phyloP scores from a whole-genome alignment of 2,113 vertebrate species.

The Macrotis lagotis region DNA sequence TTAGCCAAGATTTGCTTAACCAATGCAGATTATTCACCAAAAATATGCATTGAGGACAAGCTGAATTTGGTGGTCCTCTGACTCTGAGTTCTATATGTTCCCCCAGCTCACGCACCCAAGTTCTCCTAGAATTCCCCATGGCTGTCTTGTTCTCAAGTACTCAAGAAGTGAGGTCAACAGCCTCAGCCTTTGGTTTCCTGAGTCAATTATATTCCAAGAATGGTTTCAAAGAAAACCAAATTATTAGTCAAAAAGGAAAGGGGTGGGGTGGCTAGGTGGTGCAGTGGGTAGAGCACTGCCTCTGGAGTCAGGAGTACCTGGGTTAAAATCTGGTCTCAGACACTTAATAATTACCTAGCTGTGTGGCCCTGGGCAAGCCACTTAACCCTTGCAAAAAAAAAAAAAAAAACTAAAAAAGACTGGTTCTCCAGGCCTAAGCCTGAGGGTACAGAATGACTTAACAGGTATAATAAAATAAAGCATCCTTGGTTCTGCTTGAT shows the following conservation, averaged over 20 bases:
- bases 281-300: too few relatives aligned
- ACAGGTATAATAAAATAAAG: not conserved
- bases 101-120: not conserved
- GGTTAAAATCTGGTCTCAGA: too few relatives aligned
- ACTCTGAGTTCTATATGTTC: not conserved
- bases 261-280: too few relatives aligned
- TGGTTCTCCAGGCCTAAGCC: not conserved
- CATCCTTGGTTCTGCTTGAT: not conserved
- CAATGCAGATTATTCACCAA: not conserved
- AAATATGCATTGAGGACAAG: not conserved
- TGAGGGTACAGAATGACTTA: not conserved
- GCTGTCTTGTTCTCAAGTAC: not conserved
- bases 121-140: not conserved
- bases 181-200: not conserved
- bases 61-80: not conserved
- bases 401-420: too few relatives aligned
- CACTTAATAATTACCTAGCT: too few relatives aligned
- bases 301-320: too few relatives aligned
- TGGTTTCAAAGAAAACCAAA: not conserved
- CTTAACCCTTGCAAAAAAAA: too few relatives aligned
- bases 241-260: too few relatives aligned
- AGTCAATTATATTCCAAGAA: not conserved
- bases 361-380: too few relatives aligned
- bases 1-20: not conserved
- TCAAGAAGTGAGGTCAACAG: not conserved